These are phyloP conservation scores for Chelon labrosus DNA, from an alignment of 2,797 vertebrate genomes.

Conservation along the genomic window DNA sequence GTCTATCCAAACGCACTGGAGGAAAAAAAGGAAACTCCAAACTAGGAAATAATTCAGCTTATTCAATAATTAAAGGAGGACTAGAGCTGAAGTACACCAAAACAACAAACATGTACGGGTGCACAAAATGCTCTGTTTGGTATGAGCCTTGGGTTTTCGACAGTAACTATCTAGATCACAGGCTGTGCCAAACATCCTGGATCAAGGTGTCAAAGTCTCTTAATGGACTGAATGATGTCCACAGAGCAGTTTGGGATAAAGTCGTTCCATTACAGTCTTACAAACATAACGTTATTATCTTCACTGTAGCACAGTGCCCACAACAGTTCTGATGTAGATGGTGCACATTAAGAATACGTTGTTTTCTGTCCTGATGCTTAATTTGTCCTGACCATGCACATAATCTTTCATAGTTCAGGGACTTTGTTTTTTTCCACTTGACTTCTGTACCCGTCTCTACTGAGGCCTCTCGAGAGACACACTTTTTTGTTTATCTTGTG, in stretches of 20 bases:
- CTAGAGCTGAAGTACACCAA: neutral
- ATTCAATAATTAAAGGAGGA: too few relatives aligned
- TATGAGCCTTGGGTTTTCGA: too few relatives aligned
- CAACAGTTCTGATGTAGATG: neutral
- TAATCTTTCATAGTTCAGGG: neutral
- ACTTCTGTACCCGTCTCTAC: conserved; percentile 8
- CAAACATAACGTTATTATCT: neutral
- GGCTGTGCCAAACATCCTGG: too few relatives aligned
- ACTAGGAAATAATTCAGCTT: too few relatives aligned
- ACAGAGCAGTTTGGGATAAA: too few relatives aligned
- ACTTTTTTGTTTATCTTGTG: neutral
- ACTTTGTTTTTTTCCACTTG: neutral
- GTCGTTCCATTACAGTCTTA: too few relatives aligned
- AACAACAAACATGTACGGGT: neutral
- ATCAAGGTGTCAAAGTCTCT: too few relatives aligned
- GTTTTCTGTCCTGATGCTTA: neutral
- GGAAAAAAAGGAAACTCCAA: too few relatives aligned
- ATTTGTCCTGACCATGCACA: neutral
- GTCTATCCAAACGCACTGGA: too few relatives aligned
- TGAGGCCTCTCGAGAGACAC: conserved; percentile 19
- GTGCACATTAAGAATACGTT: neutral
- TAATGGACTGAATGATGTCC: too few relatives aligned
- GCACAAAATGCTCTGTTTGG: too few relatives aligned
- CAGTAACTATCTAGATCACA: too few relatives aligned
- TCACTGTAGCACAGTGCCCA: neutral